phyloP scores from a whole-genome alignment of 2,888 invertebrate species.

The Philaethria dido region DNA sequence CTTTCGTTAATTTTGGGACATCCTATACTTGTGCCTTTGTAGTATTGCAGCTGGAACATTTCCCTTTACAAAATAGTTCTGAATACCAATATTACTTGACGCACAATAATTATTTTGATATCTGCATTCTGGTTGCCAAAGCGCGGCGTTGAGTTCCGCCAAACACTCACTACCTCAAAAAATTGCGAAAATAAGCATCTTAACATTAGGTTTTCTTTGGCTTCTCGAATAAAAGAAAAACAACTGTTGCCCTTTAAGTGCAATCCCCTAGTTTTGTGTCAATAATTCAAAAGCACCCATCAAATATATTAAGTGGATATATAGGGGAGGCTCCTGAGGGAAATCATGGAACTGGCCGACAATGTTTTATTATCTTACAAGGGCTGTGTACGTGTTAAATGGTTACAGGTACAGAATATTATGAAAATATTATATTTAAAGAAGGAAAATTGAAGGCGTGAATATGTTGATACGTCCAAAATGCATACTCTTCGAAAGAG shows the following conservation, averaged over 20 bases:
- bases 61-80: too few species aligned
- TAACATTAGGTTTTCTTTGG: not conserved
- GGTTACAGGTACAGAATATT: conserved; percentile 23
- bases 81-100: too few species aligned
- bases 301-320: conserved; percentile 30
- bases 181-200: not conserved
- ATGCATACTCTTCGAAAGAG: too few species aligned
- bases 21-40: too few species aligned
- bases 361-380: conserved; percentile 36
- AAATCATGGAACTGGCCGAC: conserved; percentile 34
- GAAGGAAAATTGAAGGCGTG: too few species aligned
- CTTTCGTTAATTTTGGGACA: too few species aligned
- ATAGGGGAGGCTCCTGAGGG: conserved; percentile 33
- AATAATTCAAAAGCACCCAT: conserved; percentile 38
- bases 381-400: conserved; percentile 34
- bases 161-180: not conserved
- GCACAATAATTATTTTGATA: not conserved
- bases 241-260: not conserved
- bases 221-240: not conserved
- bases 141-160: not conserved
- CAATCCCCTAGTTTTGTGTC: conserved; percentile 26
- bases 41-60: too few species aligned
- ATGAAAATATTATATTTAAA: not conserved
- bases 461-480: too few species aligned
- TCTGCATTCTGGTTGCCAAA: not conserved